Percentiles rank a stretch among this genome's conserved stretches.
Evolutionary conservation across 2,113 vertebrate species (phyloP).

Genomic region (Sinocyclocheilus maitianheensis): DNA sequence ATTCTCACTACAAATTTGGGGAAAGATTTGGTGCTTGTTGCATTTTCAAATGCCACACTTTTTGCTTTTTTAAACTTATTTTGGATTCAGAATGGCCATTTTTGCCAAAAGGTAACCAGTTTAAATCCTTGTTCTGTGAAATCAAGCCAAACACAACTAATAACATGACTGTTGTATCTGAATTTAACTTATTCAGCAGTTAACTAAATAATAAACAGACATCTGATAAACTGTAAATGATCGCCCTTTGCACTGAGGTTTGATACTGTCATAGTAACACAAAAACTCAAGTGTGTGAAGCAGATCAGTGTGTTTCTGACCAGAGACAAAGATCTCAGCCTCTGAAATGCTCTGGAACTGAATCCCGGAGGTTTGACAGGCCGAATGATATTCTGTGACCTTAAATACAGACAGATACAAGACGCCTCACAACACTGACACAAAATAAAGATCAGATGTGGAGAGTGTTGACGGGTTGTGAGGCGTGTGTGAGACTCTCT

Average conservation of each 20-base stretch:
- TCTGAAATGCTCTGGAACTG: not conserved
- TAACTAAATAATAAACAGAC: too few relatives aligned
- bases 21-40: not conserved
- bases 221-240: too few relatives aligned
- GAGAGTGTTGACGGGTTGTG: slow-evolving; percentile 39
- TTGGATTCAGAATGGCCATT: too few relatives aligned
- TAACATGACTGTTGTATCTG: not conserved
- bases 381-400: not conserved
- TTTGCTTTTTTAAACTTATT: too few relatives aligned
- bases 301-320: not conserved
- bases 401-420: slow-evolving; percentile 14
- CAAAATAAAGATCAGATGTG: slow-evolving; percentile 15
- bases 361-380: not conserved
- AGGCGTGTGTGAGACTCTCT: not conserved
- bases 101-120: too few relatives aligned
- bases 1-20: not conserved
- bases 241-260: not conserved
- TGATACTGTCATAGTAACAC: not conserved
- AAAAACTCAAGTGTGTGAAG: not conserved
- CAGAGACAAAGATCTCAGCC: not conserved
- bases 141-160: not conserved
- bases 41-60: too few relatives aligned
- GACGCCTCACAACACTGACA: slow-evolving; percentile 25
- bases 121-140: not conserved
- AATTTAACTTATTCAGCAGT: too few relatives aligned